Evolutionary conservation across 2,113 vertebrate genomes (phyloP), one percentile per base, ranked within the genome.

Genomic region (Jacana jacana): DNA sequence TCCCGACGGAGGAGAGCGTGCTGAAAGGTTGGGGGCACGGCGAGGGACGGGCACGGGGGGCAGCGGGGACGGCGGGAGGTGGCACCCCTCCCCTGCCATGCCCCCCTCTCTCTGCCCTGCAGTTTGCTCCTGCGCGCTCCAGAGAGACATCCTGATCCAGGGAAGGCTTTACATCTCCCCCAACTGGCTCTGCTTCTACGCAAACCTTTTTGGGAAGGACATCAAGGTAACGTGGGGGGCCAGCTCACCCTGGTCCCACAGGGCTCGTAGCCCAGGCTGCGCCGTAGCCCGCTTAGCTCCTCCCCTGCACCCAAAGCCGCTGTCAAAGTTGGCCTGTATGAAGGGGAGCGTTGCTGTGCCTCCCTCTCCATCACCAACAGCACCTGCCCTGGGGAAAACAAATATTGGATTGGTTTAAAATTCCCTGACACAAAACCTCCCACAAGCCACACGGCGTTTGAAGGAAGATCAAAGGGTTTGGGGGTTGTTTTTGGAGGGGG

Each of bases 101-200:
- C 12, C 63, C 20, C 18, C 23, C 31, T 80, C 57, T 68, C 52
- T 79, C 57, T 68, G 39, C 81, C 84, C 89, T 35, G 48, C 95
- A 99, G 99, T 99, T 92, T 99, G 99, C 79, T 99, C 99, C 95
- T 99, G 99, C 0, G 99, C 99, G 7, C 99, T 99, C 37, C 99
- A 99, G 97, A 98, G 98, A 97, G 99, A 99, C 49, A 99, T 99
- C 77, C 98, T 99, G 27, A 98, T 99, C 51, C 99, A 99, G 93
- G 99, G 99, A 27, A 98, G 99, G 22, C 99, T 99, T 91, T 99
- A 99, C 97, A 99, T 99, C 95, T 99, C 99, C 83, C 98, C 98
- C 93, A 99, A 99, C 97, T 99, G 99, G 99, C 98, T 99, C 94
- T 99, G 99, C 97, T 99, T 99, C 98, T 98, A 99, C 4, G 99